Base-by-base conservation (phyloP, 1,140 invertebrate genomes). In the Danaus plexippus region DNA sequence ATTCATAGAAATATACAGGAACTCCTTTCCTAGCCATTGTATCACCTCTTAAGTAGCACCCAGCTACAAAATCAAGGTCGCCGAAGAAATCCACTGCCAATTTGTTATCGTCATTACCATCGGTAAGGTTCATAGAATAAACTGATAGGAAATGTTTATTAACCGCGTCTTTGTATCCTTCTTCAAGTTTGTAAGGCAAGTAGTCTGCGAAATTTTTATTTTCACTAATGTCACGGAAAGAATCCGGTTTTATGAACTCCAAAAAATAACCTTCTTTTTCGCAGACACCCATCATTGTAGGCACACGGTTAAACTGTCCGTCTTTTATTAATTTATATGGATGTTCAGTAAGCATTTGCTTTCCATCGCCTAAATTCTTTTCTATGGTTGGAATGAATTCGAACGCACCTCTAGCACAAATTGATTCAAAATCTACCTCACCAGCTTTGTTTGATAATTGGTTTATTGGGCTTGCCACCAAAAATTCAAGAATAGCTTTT, bases 321-420 rank as follows among this genome's bases (percentile, higher is more conserved):
- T 79, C 66, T 47, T 77, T 73, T 11, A 90, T 75, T 58, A 90
- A 77, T 0, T 76, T 73, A 40, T 88, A 84, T 0, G 90, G 88
- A 59, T 88, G 80, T 53, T 88, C 71, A 0, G 87, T 87, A 10
- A 92, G 62, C 54, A 92, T 88, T 4, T 88, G 79, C 42, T 88
- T 72, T 45, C 80, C 77, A 48, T 66, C 61, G 6, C 59, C 69
- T 54, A 70, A 75, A 44, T 76, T 69, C n/a, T 87, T 85, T 59
- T 78, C 74, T 13, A 87, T 71, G 4, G 67, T 67, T 4, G 87
- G 75, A 15, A 86, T 76, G 45, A 82, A 85, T 32, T 67, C 69
- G 49, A 67, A 67, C 47, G 46, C 22, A 42, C 66, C 58, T 11
- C 18, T 58, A 12, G 47, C 57, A 9, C 64, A 44, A 9, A 77